Evolutionary conservation across 2,888 invertebrate species (phyloP).

Genomic region (Cephonodes hylas): DNA sequence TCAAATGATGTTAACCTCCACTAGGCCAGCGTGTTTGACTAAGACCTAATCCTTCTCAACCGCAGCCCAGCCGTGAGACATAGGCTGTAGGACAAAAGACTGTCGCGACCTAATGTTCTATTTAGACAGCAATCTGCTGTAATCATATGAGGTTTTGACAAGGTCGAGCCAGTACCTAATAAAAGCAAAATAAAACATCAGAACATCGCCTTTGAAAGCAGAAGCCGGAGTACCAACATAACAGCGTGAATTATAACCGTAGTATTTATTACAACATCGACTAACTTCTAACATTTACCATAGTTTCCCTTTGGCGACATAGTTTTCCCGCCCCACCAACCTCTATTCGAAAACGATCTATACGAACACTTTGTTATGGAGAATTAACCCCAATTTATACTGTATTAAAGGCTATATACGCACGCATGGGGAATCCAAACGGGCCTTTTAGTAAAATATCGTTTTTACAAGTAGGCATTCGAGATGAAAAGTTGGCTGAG

Average conservation of each 20-base stretch:
- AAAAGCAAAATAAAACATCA: neutral
- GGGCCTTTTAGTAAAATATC: slow-evolving; percentile 40
- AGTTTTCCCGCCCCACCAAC: slow-evolving; percentile 21
- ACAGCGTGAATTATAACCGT: neutral
- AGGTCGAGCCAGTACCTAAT: neutral
- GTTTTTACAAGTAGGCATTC: slow-evolving; percentile 42
- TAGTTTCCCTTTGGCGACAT: slow-evolving; percentile 33
- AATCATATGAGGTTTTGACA: rapidly evolving
- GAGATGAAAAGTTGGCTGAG: slow-evolving; percentile 36
- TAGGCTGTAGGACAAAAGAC: too few relatives aligned
- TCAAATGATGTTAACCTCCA: too few relatives aligned
- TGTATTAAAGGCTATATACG: slow-evolving; percentile 21
- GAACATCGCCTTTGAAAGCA: neutral
- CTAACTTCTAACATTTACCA: slow-evolving; percentile 34
- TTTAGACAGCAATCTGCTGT: too few relatives aligned
- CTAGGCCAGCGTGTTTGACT: too few relatives aligned
- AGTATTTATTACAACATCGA: neutral
- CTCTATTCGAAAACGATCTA: slow-evolving; percentile 18
- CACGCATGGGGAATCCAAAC: slow-evolving; percentile 21
- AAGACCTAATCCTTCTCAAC: too few relatives aligned
- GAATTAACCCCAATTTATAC: slow-evolving; percentile 20
- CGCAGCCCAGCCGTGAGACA: too few relatives aligned
- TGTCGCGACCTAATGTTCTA: too few relatives aligned
- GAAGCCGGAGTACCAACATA: neutral
- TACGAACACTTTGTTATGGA: slow-evolving; percentile 12